Evolutionary conservation across 2,113 vertebrate species (phyloP).

Genomic region (Oreochromis tanganicae): DNA sequence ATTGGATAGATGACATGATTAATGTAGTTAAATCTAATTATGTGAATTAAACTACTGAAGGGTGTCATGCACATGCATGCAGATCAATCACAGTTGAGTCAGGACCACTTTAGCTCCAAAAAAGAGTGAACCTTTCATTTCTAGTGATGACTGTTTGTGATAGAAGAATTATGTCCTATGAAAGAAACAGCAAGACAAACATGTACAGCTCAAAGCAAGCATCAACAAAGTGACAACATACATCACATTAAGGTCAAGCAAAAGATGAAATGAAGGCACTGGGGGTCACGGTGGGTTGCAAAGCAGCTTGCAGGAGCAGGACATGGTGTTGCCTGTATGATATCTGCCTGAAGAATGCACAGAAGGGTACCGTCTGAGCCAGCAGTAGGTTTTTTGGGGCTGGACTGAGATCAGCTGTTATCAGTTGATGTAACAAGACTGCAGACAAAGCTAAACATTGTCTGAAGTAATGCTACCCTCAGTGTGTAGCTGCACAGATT

Average conservation of each 20-base stretch:
- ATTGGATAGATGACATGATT: background rate
- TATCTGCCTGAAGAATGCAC: background rate
- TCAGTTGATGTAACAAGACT: background rate
- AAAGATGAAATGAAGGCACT: accelerated
- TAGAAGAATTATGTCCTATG: background rate
- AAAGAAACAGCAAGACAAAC: background rate
- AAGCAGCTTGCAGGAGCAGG: background rate
- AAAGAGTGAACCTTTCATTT: background rate
- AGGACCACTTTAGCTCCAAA: background rate
- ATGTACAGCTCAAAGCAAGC: background rate
- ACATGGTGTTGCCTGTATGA: background rate
- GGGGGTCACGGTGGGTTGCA: accelerated
- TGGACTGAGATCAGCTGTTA: background rate
- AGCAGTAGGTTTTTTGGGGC: background rate
- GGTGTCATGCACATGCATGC: background rate
- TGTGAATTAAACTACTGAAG: background rate
- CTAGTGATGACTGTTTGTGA: background rate
- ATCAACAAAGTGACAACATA: background rate
- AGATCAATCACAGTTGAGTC: background rate
- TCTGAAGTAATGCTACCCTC: background rate
- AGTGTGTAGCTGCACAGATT: background rate
- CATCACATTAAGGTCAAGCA: background rate
- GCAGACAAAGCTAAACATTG: background rate
- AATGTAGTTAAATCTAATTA: background rate
- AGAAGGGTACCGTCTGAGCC: background rate